Evolutionary conservation across 2,797 vertebrate genomes (phyloP).

Genomic region (Sebastes baramenuke): DNA sequence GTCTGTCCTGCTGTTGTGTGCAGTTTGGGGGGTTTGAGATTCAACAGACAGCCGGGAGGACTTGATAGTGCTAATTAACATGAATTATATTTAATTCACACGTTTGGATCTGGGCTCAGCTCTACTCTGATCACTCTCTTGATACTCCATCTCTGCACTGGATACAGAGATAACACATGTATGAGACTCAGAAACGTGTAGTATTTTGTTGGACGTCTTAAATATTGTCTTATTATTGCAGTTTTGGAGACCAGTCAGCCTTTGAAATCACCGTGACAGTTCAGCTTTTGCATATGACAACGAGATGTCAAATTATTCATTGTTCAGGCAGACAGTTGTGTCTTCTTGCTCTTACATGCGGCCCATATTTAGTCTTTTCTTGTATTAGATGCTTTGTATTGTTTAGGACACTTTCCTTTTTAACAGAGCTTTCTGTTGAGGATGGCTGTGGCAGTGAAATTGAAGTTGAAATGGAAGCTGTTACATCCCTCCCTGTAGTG

Average conservation of each 20-base stretch:
- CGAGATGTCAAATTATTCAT: not conserved
- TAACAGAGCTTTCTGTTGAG: not conserved
- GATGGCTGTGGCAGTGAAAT: not conserved
- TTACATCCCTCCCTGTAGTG: not conserved
- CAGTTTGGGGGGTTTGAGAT: slow-evolving; percentile 9
- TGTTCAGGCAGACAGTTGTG: slow-evolving; percentile 2
- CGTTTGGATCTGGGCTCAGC: slow-evolving; percentile 23
- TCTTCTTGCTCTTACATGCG: not conserved
- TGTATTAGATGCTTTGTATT: not conserved
- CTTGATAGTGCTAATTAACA: slow-evolving; percentile 33
- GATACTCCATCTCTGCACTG: not conserved
- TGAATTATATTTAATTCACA: slow-evolving; percentile 35
- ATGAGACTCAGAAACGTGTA: not conserved
- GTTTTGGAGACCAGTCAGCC: not conserved
- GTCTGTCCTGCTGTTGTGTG: slow-evolving; percentile 22
- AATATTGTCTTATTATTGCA: not conserved
- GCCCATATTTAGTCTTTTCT: not conserved
- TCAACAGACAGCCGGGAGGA: slow-evolving; percentile 15
- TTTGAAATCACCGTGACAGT: slow-evolving; percentile 6
- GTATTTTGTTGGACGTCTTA: not conserved
- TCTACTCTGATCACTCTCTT: not conserved
- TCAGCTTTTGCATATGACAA: not conserved
- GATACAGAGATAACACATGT: not conserved
- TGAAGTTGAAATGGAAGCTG: not conserved
- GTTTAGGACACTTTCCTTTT: not conserved